Base-by-base conservation (phyloP, 2,113 vertebrate species). In the Anguilla rostrata region DNA sequence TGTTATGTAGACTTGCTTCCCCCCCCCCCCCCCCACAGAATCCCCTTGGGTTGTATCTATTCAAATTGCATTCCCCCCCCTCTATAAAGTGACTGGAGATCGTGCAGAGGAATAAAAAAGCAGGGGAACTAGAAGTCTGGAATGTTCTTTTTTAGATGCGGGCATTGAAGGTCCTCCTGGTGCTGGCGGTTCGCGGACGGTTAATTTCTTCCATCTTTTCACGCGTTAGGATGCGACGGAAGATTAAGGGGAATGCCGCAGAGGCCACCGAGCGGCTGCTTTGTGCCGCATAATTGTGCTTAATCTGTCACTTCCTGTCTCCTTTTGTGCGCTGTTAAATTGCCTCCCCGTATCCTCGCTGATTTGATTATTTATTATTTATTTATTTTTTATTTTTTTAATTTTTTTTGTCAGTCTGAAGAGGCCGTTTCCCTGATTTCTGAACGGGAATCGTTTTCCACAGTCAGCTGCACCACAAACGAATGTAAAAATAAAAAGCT, bases 31-130 rank as follows among this genome's bases (percentile, higher is more conserved):
- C 34, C 34, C 29, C 60, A n/a, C 75, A 46, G 41, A 46, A 43
- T 71, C 57, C 75, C 82, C 40, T 43, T 26, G 57, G 78, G 82
- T 41, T 40, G 43, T 40, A 39, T 29, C 84, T 81, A 0, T 63
- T 39, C 80, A 34, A 82, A 83, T 86, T 57, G 57, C 71, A 84
- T 86, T 84, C 86, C 78, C 56, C 82, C n/a, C n/a, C n/a, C 26
- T 26, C 34, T 34, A 5, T 56, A 79, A 82, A 83, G 53, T 34
- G 26, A 57, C 75, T n/a, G 26, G 63, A 85, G 71, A 88, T 85
- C 60, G 75, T 83, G 75, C 86, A 40, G 57, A 49, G 79, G 63
- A 57, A 39, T 22, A 84, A 41, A 40, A 39, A 81, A 7, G 18
- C 20, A 16, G 41, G 18, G 41, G 43, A 20, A 20, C 5, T 16